phyloP scores from a whole-genome alignment of 1,140 invertebrate genomes.

The Habropoda laboriosa region DNA sequence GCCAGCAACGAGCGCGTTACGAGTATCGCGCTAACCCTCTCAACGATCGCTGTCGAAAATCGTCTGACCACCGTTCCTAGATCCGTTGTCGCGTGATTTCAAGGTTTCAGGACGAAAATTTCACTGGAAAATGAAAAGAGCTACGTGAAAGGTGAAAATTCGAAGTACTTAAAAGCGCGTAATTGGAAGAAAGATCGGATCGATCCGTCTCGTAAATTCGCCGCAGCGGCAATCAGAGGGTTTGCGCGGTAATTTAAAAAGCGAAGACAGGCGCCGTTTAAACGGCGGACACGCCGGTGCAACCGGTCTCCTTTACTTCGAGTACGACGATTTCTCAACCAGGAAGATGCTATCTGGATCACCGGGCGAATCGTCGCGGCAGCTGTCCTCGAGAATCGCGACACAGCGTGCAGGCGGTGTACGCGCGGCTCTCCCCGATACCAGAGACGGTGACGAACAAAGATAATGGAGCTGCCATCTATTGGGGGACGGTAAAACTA shows the following conservation, averaged over 20 bases:
- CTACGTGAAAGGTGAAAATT: too few relatives aligned
- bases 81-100: too few relatives aligned
- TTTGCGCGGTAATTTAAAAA: slow-evolving; percentile 30
- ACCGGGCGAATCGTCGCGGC: background rate
- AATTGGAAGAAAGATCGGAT: too few relatives aligned
- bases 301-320: background rate
- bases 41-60: background rate
- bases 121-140: background rate
- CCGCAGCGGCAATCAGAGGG: slow-evolving; percentile 12
- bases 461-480: slow-evolving; percentile 81
- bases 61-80: too few relatives aligned
- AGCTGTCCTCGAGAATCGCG: slow-evolving; percentile 21
- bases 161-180: too few relatives aligned
- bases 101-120: background rate
- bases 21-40: background rate
- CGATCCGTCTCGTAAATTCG: background rate
- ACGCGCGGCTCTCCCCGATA: slow-evolving; percentile 15
- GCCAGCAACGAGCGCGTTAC: background rate
- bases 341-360: slow-evolving; percentile 8
- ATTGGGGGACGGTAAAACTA: slow-evolving; percentile 76
- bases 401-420: background rate
- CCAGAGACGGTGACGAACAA: slow-evolving; percentile 63
- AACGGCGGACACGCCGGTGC: background rate
- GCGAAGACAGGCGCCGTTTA: background rate
- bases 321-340: background rate